Percentiles rank a stretch among this genome's conserved stretches.
phyloP scores from a whole-genome alignment of 2,888 invertebrate genomes.

The Dryobotodes eremita region DNA sequence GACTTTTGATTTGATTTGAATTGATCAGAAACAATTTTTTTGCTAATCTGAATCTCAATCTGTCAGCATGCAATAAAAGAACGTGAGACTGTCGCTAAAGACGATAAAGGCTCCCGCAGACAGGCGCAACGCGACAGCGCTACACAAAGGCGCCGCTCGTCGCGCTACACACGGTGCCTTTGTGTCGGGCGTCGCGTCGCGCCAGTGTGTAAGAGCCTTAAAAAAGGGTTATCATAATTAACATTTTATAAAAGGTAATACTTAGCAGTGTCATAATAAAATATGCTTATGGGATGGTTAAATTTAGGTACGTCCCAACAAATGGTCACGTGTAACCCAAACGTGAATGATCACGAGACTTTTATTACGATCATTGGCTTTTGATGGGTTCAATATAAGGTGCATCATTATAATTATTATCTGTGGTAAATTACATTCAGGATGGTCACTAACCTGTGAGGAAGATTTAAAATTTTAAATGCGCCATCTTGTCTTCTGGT shows the following conservation, averaged over 20 bases:
- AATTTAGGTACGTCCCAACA: too few relatives aligned
- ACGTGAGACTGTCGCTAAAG: not conserved
- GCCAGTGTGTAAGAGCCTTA: too few relatives aligned
- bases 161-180: too few relatives aligned
- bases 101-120: too few relatives aligned
- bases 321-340: not conserved
- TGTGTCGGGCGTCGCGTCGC: too few relatives aligned
- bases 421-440: not conserved
- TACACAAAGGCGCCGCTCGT: too few relatives aligned
- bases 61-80: not conserved
- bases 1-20: too few relatives aligned
- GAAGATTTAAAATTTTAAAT: not conserved
- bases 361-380: not conserved
- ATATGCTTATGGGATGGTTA: not conserved
- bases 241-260: too few relatives aligned
- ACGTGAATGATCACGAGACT: constrained; percentile 5
- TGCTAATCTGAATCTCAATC: not conserved
- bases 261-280: not conserved
- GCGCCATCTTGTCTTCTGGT: not conserved
- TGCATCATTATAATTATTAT: not conserved
- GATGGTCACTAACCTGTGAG: not conserved
- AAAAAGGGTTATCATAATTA: too few relatives aligned
- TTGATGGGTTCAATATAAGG: not conserved
- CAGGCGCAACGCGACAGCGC: too few relatives aligned
- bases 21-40: not conserved